These are phyloP conservation scores for Ormyrus labotus DNA, from an alignment of 2,888 invertebrate species.

Conservation along the genomic window DNA sequence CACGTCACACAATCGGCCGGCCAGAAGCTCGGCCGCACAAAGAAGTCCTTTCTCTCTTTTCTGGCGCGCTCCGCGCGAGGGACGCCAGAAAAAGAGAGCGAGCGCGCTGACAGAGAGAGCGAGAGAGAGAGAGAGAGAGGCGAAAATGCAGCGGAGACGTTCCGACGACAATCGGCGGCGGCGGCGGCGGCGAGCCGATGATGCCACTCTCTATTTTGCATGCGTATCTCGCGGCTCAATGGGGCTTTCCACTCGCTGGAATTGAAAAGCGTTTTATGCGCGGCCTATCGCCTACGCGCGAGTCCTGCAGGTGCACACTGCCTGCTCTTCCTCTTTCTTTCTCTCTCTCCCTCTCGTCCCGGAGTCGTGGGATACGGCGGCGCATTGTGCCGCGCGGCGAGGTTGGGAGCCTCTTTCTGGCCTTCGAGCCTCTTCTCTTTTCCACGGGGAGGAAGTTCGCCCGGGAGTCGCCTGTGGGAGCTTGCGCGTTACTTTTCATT, in stretches of 20 bases:
- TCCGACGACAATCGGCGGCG: no score
- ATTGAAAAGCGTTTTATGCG: slow-evolving; percentile 71
- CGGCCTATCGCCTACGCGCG: slow-evolving; percentile 22
- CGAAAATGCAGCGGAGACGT: background rate
- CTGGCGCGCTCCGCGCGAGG: background rate
- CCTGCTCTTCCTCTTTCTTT: background rate
- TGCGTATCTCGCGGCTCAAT: slow-evolving; percentile 69
- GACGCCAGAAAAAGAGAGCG: background rate
- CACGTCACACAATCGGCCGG: slow-evolving; percentile 71
- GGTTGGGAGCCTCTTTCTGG: no score
- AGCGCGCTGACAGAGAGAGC: background rate
- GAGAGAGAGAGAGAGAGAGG: slow-evolving; percentile 11
- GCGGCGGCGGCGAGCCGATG: slow-evolving; percentile 20
- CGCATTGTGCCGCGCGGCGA: background rate
- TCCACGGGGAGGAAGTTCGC: no score
- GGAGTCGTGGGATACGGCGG: no score
- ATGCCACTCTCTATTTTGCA: slow-evolving; percentile 64
- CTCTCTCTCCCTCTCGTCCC: no score
- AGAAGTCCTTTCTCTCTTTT: slow-evolving; percentile 62
- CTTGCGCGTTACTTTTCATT: no score
- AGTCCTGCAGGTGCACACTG: slow-evolving; percentile 48
- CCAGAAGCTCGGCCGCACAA: slow-evolving; percentile 59
- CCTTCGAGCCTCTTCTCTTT: no score
- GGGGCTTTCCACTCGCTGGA: slow-evolving; percentile 70
- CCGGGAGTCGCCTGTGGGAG: no score